phyloP scores from a whole-genome alignment of 1,140 invertebrate species.

The Brachionus plicatilis region DNA sequence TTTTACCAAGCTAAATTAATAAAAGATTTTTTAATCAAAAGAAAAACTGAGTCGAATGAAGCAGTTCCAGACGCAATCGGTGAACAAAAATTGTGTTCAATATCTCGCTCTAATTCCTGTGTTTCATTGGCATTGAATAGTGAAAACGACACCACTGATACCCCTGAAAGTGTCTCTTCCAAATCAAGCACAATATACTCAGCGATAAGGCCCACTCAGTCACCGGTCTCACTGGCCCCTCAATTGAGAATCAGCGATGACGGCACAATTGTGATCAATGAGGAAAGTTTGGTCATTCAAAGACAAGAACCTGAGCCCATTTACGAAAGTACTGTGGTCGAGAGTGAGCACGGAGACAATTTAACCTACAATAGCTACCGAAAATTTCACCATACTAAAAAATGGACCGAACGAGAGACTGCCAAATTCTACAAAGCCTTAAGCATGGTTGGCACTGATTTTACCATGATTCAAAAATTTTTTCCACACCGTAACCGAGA shows the following conservation, averaged over 20 bases:
- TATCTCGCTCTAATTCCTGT: neutral
- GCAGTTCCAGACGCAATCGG: neutral
- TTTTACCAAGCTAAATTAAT: neutral
- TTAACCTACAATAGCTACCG: slow-evolving; percentile 36
- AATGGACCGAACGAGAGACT: slow-evolving; percentile 24
- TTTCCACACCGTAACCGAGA: slow-evolving; percentile 35
- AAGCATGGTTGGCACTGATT: slow-evolving; percentile 41
- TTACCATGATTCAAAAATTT: slow-evolving; percentile 39
- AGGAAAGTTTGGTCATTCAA: slow-evolving; percentile 32
- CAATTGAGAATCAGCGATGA: slow-evolving; percentile 36
- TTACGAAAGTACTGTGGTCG: neutral
- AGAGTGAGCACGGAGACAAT: slow-evolving; percentile 13
- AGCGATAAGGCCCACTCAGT: neutral
- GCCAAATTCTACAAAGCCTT: slow-evolving; percentile 39
- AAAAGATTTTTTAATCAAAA: neutral
- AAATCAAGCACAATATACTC: slow-evolving; percentile 1
- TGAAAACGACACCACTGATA: slow-evolving; percentile 14
- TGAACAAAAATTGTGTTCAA: neutral
- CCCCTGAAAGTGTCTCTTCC: neutral
- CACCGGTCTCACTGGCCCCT: slow-evolving; percentile 5
- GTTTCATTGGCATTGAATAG: neutral
- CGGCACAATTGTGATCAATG: slow-evolving; percentile 28
- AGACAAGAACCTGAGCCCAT: neutral
- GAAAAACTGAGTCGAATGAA: neutral
- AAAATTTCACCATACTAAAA: slow-evolving; percentile 39